phyloP scores from a whole-genome alignment of 2,797 vertebrate genomes.

The Hafferia zeledoni region DNA sequence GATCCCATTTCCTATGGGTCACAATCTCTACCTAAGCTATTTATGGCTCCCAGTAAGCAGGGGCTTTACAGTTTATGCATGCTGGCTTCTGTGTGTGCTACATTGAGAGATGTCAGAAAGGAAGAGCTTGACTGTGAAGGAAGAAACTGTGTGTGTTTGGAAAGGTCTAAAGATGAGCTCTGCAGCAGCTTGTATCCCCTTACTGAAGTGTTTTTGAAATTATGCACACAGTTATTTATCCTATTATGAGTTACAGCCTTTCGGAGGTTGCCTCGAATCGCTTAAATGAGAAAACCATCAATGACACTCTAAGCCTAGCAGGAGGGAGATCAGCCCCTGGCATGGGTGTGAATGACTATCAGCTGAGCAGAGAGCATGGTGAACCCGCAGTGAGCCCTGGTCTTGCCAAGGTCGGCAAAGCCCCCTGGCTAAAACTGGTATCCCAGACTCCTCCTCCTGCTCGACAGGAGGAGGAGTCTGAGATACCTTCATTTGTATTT shows the following conservation, averaged over 20 bases:
- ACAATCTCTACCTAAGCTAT: not conserved
- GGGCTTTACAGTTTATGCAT: not conserved
- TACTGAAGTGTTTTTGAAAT: constrained; percentile 55
- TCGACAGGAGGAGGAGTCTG: not conserved
- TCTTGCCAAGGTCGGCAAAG: not conserved
- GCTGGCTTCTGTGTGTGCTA: not conserved
- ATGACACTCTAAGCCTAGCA: not conserved
- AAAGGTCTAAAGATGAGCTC: constrained; percentile 39
- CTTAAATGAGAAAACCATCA: constrained; percentile 57
- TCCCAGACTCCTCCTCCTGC: not conserved
- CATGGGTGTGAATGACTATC: not conserved
- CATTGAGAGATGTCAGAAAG: not conserved
- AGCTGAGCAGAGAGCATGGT: not conserved
- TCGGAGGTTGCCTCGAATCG: constrained; percentile 36
- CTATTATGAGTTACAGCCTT: constrained; percentile 47
- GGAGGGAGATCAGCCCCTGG: constrained; percentile 10
- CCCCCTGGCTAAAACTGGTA: not conserved
- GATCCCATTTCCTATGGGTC: not conserved
- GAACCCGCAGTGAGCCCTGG: not conserved
- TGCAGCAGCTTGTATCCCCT: not conserved
- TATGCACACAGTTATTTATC: constrained; percentile 57
- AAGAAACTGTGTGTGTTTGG: not conserved
- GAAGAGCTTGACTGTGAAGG: not conserved
- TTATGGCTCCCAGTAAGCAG: not conserved
- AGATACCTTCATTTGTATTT: constrained; percentile 11